Evolutionary conservation across 2,888 invertebrate species (phyloP).

Genomic region (Timema podura): DNA sequence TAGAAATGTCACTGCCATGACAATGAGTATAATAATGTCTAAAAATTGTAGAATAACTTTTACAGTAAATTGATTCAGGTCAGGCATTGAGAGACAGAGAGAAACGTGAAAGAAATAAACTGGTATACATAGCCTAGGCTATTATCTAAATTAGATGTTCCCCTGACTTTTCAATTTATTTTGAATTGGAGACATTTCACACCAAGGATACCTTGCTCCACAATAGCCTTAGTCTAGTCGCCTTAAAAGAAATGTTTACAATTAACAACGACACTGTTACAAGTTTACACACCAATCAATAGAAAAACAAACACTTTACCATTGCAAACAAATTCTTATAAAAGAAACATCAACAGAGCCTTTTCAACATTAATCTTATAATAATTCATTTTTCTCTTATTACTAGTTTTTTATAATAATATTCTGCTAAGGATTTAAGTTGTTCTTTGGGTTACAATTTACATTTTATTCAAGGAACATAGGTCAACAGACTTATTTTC

Average conservation of each 20-base stretch:
- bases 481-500: neutral
- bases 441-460: too few species aligned
- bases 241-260: conserved; percentile 3
- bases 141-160: conserved; percentile 27
- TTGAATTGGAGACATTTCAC: conserved; percentile 29
- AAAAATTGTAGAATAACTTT: conserved; percentile 30
- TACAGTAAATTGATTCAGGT: conserved; percentile 30
- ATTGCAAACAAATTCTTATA: neutral
- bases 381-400: neutral
- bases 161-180: conserved; percentile 28
- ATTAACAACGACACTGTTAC: neutral
- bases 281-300: too few species aligned
- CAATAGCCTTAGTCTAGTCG: conserved; percentile 7
- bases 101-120: conserved; percentile 27
- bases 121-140: conserved; percentile 29
- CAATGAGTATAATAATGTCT: conserved; percentile 31
- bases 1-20: conserved; percentile 31
- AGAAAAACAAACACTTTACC: neutral
- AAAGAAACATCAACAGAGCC: neutral
- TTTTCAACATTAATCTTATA: neutral
- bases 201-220: conserved; percentile 31
- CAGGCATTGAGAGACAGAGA: conserved; percentile 31
- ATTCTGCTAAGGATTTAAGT: neutral
- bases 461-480: neutral
- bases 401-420: neutral